Conservation (phyloP, 2,797 vertebrate species). For the Carduelis carduelis region DNA sequence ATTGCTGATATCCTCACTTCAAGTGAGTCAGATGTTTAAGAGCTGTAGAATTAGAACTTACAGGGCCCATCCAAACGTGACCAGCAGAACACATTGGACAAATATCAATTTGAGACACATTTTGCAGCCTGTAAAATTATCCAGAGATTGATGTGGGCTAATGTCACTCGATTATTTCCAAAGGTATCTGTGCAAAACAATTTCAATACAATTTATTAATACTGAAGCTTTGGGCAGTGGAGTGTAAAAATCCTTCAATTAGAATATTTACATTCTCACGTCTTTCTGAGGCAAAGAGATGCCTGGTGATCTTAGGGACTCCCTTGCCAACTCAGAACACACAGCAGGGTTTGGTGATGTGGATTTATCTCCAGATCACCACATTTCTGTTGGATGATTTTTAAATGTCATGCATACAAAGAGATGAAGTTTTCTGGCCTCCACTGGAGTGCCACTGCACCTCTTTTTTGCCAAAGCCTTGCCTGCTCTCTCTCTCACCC, state of each 20-base stretch:
- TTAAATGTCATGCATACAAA: background rate
- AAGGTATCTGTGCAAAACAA: background rate
- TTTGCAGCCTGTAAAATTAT: background rate
- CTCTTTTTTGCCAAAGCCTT: background rate
- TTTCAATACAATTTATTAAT: background rate
- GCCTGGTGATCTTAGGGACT: background rate
- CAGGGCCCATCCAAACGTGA: background rate
- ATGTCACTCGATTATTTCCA: background rate
- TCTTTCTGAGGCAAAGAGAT: background rate
- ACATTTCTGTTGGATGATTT: background rate
- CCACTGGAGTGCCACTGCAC: background rate
- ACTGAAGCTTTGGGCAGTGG: background rate
- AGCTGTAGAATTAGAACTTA: background rate
- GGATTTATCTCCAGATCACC: background rate
- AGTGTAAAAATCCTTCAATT: background rate
- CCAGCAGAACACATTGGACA: background rate
- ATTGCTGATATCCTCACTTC: background rate
- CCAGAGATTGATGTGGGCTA: background rate
- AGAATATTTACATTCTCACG: background rate
- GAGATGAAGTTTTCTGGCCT: background rate
- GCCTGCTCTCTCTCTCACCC: background rate
- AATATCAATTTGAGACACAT: background rate
- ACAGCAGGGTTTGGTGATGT: background rate
- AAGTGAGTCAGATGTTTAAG: background rate
- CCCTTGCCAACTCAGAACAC: background rate